Evolutionary conservation across 2,888 invertebrate genomes (phyloP).

Genomic region (Rhaphigaster nebulosa): DNA sequence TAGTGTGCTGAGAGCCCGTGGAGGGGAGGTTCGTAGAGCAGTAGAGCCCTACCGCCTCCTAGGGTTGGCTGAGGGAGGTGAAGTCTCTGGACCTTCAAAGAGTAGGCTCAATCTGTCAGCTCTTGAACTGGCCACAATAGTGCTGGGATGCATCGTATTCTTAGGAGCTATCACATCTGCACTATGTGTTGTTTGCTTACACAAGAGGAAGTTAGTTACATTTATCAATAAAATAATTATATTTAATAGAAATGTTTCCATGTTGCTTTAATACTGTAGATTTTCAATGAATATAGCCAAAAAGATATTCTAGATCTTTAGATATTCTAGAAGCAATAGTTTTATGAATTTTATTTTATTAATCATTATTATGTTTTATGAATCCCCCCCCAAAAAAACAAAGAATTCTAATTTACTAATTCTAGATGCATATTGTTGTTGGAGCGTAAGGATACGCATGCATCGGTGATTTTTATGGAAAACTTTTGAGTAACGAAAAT

Average conservation of each 20-base stretch:
- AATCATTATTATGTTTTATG: too few species aligned
- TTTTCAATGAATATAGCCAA: background rate
- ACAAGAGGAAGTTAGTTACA: slow-evolving; percentile 65
- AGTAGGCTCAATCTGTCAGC: slow-evolving; percentile 72
- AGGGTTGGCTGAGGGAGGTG: slow-evolving; percentile 66
- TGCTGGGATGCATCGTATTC: slow-evolving; percentile 85
- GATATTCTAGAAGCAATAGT: too few species aligned
- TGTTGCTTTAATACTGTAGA: slow-evolving; percentile 67
- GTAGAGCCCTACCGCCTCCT: slow-evolving; percentile 79
- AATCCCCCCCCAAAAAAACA: too few species aligned
- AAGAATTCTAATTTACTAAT: too few species aligned
- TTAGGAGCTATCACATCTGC: slow-evolving; percentile 85
- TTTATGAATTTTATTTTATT: too few species aligned
- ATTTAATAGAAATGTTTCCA: background rate
- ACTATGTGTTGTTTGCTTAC: slow-evolving; percentile 75
- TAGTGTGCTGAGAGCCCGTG: slow-evolving; percentile 77
- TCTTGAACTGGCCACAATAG: slow-evolving; percentile 84
- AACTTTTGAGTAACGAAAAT: too few species aligned
- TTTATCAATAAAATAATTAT: background rate
- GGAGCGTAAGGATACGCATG: too few species aligned
- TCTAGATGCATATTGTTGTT: too few species aligned
- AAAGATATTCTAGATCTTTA: too few species aligned
- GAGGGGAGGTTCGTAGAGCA: slow-evolving; percentile 75
- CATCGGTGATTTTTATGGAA: too few species aligned
- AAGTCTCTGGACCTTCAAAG: slow-evolving; percentile 56